phyloP scores from a whole-genome alignment of 2,113 vertebrate genomes.

The Hippocampus guttulatus region DNA sequence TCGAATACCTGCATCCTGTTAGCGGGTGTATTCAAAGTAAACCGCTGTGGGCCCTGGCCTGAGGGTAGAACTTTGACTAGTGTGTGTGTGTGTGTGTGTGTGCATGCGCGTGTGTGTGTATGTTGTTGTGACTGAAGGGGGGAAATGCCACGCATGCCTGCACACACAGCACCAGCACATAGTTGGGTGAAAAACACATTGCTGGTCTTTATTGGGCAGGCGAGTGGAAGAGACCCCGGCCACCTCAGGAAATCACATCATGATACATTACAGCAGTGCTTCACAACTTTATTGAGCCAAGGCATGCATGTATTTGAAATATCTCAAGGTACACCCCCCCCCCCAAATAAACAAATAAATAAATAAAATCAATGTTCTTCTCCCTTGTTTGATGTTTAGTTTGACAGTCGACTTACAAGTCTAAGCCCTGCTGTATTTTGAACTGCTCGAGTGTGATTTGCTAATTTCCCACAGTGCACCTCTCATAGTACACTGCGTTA shows the following conservation, averaged over 20 bases:
- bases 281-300: neutral
- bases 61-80: conserved; percentile 41
- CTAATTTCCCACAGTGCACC: neutral
- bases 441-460: too few relatives aligned
- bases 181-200: conserved; percentile 66
- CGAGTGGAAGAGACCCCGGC: conserved; percentile 52
- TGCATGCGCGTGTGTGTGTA: conserved; percentile 9
- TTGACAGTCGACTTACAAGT: too few relatives aligned
- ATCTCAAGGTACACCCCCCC: neutral
- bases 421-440: too few relatives aligned
- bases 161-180: conserved; percentile 70
- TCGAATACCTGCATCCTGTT: conserved; percentile 44
- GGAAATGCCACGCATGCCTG: conserved; percentile 77
- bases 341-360: too few relatives aligned
- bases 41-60: conserved; percentile 38
- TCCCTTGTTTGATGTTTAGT: too few relatives aligned
- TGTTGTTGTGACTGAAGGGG: conserved; percentile 63
- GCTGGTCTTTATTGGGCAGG: conserved; percentile 62
- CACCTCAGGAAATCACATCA: conserved; percentile 38
- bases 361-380: too few relatives aligned
- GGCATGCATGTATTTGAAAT: neutral
- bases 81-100: neutral
- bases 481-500: neutral
- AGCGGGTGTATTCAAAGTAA: conserved; percentile 37
- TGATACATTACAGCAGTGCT: conserved; percentile 14